Evolutionary conservation across 2,888 invertebrate species (phyloP).

Genomic region (Acronicta leporina): DNA sequence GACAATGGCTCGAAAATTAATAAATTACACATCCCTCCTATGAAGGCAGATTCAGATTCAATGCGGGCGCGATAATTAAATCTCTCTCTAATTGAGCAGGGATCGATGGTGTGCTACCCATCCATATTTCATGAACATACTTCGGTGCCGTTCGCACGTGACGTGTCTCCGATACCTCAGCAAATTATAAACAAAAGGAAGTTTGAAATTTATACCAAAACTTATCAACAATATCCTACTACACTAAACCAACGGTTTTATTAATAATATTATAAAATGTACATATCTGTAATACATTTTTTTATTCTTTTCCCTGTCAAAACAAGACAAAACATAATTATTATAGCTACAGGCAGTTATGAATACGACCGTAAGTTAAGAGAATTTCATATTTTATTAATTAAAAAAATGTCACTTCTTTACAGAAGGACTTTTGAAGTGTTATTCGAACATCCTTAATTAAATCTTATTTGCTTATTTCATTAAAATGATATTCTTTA

Average conservation of each 20-base stretch:
- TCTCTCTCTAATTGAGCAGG: constrained; percentile 67
- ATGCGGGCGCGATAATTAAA: constrained; percentile 71
- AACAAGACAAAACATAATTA: too few species aligned
- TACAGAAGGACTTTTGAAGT: constrained; percentile 8
- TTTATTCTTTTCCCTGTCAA: too few species aligned
- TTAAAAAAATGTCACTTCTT: constrained; percentile 26
- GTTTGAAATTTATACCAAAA: constrained; percentile 8
- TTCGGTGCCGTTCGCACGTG: constrained; percentile 45
- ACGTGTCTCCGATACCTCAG: constrained; percentile 6
- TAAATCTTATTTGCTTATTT: constrained; percentile 26
- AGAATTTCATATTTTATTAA: constrained; percentile 30
- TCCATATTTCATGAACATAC: constrained; percentile 58
- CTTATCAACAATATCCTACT: constrained; percentile 5
- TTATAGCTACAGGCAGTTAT: too few species aligned
- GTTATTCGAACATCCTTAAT: constrained; percentile 25
- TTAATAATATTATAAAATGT: too few species aligned
- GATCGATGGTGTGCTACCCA: constrained; percentile 54
- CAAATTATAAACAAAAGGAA: constrained; percentile 19
- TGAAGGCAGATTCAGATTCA: constrained; percentile 56
- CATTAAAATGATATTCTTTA: constrained; percentile 35
- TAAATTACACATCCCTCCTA: constrained; percentile 50
- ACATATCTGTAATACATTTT: too few species aligned
- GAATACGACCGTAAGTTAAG: constrained; percentile 17
- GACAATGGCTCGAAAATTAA: constrained; percentile 50
- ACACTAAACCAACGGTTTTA: too few species aligned